Evolutionary conservation across 2,888 invertebrate genomes (phyloP).

Genomic region (Globia sparganii): DNA sequence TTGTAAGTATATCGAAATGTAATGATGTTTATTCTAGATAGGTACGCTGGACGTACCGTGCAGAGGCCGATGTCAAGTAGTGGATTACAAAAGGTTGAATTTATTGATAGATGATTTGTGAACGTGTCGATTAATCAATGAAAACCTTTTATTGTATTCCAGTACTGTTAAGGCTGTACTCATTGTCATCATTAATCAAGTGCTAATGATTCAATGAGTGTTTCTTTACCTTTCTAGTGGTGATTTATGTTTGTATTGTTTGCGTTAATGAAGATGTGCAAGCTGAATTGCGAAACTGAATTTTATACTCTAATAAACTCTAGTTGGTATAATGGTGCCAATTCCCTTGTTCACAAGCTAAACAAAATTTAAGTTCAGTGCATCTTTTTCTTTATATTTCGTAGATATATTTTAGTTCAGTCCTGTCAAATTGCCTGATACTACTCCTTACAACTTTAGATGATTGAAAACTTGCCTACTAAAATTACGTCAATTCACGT

Average conservation of each 20-base stretch:
- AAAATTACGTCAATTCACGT: no score
- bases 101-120: neutral
- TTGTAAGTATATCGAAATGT: neutral
- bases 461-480: no score
- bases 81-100: neutral
- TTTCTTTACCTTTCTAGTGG: neutral
- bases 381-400: no score
- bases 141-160: conserved; percentile 13
- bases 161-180: conserved; percentile 1
- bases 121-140: neutral
- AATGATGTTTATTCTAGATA: neutral
- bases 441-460: no score
- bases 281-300: neutral
- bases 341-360: no score
- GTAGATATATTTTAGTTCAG: no score
- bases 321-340: neutral
- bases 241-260: conserved; percentile 13
- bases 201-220: neutral
- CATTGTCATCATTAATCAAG: neutral
- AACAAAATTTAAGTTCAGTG: no score
- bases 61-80: neutral
- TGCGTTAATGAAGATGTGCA: neutral
- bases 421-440: no score
- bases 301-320: neutral
- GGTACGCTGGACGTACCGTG: neutral